phyloP scores from a whole-genome alignment of 1,140 invertebrate species.

The Gryon sp. region DNA sequence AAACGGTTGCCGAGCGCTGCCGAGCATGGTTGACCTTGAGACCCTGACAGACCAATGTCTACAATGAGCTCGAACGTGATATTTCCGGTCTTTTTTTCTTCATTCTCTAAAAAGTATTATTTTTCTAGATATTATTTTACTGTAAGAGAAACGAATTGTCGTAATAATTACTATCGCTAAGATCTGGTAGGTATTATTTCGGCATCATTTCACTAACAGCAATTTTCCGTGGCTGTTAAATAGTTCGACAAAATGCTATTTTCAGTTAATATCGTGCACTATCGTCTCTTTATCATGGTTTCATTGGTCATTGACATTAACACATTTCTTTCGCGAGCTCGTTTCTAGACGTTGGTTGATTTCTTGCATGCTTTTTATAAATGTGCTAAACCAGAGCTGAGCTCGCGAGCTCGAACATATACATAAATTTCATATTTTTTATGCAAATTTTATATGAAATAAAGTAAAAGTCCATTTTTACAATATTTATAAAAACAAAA shows the following conservation, averaged over 20 bases:
- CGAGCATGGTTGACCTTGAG: slow-evolving; percentile 58
- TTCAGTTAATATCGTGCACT: slow-evolving; percentile 4
- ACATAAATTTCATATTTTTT: too few species aligned
- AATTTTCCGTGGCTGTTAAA: slow-evolving; percentile 34
- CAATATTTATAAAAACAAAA: too few species aligned
- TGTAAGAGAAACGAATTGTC: too few species aligned
- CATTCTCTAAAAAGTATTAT: too few species aligned
- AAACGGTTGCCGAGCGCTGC: slow-evolving; percentile 58
- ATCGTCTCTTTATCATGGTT: slow-evolving; percentile 23
- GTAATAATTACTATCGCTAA: too few species aligned
- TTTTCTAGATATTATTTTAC: slow-evolving; percentile 12
- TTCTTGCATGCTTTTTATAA: slow-evolving; percentile 36
- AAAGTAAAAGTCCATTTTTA: too few species aligned
- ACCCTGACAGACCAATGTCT: slow-evolving; percentile 73
- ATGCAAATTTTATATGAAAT: too few species aligned
- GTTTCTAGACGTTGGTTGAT: slow-evolving; percentile 77
- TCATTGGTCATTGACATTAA: slow-evolving; percentile 44
- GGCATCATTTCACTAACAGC: slow-evolving; percentile 37
- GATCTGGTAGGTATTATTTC: slow-evolving; percentile 63
- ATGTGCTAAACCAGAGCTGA: too few species aligned
- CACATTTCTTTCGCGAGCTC: slow-evolving; percentile 66
- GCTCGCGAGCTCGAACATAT: too few species aligned
- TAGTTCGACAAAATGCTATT: too few species aligned
- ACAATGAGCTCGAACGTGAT: slow-evolving; percentile 73
- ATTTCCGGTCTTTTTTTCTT: too few species aligned